Base-by-base conservation (phyloP, 2,113 vertebrate genomes). In the Scalopus aquaticus region DNA sequence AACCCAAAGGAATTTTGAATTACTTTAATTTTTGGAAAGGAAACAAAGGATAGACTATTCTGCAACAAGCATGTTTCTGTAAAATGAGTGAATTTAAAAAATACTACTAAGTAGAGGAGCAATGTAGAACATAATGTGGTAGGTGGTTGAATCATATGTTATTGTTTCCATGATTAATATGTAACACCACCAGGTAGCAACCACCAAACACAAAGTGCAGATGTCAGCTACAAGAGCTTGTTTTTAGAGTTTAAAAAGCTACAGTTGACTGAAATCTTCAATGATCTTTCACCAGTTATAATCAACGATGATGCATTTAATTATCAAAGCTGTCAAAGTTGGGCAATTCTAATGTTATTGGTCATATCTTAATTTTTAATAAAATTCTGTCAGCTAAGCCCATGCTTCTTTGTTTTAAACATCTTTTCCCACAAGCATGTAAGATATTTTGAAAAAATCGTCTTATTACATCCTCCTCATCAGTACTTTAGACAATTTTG, bases 1-100 rank as follows among this genome's bases (percentile, higher is more conserved):
- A 95, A 77, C 30, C 24, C 51, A 70, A 17, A 20, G 32, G 46
- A 80, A 64, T 64, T 70, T 44, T 64, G 24, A 46, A 72, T 35
- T 54, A 44, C 72, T 94, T 89, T 90, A 79, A 74, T 96, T 87
- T 95, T 17, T 95, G 28, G 46, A 95, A 90, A 73, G 22, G 64
- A 42, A 95, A 69, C 80, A 92, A 85, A 90, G 20, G 37, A 56
- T 10, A 87, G 24, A 79, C 32, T 35, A 16, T 83, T 79, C 39
- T 46, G 30, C 32, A 72, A 82, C 17, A 74, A 51, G 32, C 32
- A 7, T 49, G 15, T 80, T 88, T 84, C 60, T 49, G 3, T 69
- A 96, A 67, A 88, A 79, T 28, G 7, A 74, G 70, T 89, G 46
- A 73, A 85, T 5, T 70, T 42, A 69, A 70, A 88, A 24, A 32